Evolutionary conservation across 2,888 invertebrate genomes (phyloP).

Genomic region (Bombylius discolor): DNA sequence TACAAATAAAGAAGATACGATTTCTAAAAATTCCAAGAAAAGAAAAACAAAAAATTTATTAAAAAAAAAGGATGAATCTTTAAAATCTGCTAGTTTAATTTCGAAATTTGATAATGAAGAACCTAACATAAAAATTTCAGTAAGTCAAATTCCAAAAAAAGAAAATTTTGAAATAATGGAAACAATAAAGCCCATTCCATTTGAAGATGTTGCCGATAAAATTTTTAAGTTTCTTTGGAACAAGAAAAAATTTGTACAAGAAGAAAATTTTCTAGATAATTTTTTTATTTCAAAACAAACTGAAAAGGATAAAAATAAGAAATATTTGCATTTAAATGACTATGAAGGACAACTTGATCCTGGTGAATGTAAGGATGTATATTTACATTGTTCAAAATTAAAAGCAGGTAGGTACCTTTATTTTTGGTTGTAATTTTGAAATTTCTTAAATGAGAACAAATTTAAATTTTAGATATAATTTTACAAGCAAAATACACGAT

Average conservation of each 20-base stretch:
- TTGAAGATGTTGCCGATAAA: background rate
- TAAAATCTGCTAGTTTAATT: too few species aligned
- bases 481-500: constrained; percentile 20
- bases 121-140: too few species aligned
- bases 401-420: background rate
- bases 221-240: background rate
- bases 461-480: constrained; percentile 12
- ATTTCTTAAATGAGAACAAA: too few species aligned
- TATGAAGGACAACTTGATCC: background rate
- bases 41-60: too few species aligned
- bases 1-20: too few species aligned
- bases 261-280: background rate
- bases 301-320: background rate
- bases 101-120: too few species aligned
- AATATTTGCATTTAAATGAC: background rate
- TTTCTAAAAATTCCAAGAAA: too few species aligned
- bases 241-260: background rate
- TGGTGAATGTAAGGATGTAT: background rate
- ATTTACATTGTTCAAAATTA: background rate
- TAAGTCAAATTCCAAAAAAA: background rate
- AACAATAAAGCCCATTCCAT: background rate
- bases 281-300: background rate
- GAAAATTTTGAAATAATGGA: background rate
- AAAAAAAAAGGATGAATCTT: too few species aligned
- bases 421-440: too few species aligned